phyloP scores from a whole-genome alignment of 1,140 invertebrate genomes.

The Drosophila varians region DNA sequence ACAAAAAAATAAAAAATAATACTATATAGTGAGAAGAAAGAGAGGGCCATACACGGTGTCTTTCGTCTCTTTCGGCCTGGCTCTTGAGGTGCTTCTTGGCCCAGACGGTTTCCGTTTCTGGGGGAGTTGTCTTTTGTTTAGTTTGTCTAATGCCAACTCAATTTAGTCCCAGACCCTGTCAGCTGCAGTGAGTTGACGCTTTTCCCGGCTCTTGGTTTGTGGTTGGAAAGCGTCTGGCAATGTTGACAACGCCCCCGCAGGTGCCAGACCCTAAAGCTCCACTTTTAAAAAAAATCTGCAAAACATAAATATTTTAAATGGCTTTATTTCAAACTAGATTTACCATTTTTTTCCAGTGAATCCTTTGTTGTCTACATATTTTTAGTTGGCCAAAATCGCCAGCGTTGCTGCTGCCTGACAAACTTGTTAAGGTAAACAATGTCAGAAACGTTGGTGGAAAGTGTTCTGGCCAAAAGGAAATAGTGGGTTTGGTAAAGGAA shows the following conservation, averaged over 20 bases:
- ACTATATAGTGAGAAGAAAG: not conserved
- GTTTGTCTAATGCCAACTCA: conserved; percentile 47
- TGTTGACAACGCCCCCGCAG: conserved; percentile 29
- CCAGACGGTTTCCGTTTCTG: conserved; percentile 22
- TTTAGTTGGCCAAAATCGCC: conserved; percentile 18
- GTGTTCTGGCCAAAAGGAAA: conserved; percentile 3
- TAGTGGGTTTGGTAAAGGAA: conserved; percentile 7
- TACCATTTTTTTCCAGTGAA: not conserved
- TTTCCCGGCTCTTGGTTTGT: conserved; percentile 7
- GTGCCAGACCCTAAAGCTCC: not conserved
- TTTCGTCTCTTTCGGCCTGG: conserved; percentile 21
- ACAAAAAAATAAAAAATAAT: conserved; percentile 25
- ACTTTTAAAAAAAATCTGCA: not conserved
- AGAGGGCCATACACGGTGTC: not conserved
- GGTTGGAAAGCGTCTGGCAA: conserved; percentile 18
- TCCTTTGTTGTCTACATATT: conserved; percentile 33
- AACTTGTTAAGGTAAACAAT: conserved; percentile 21
- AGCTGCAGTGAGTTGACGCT: not conserved
- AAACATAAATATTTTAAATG: too few relatives aligned
- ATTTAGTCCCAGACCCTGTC: conserved; percentile 20
- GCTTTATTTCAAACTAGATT: not conserved
- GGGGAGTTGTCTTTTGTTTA: conserved; percentile 12
- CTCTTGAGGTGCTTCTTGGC: conserved; percentile 39
- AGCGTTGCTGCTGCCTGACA: conserved; percentile 18
- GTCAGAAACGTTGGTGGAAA: conserved; percentile 5